These are phyloP conservation scores for Sarcophaga peregrina DNA, from an alignment of 1,140 invertebrate species.

Conservation along the genomic window DNA sequence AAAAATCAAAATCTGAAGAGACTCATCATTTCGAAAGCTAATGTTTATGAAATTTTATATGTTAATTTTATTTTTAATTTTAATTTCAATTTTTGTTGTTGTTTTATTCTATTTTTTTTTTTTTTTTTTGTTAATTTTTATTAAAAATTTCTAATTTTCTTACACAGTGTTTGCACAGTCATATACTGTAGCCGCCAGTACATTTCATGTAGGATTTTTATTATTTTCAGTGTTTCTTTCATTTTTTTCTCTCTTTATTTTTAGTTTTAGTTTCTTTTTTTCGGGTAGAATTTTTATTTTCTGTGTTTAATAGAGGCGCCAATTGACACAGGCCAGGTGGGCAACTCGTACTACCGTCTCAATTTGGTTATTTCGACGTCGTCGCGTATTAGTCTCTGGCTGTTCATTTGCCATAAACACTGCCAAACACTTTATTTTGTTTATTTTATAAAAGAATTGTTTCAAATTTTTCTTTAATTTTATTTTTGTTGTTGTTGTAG, in stretches of 20 bases:
- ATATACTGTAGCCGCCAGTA: background rate
- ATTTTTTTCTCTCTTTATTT: no score
- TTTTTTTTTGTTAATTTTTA: background rate
- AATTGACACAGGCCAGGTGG: constrained; percentile 48
- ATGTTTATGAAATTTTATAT: constrained; percentile 25
- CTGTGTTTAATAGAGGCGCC: constrained; percentile 43
- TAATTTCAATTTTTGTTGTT: no score
- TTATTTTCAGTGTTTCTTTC: no score
- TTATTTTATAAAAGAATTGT: constrained; percentile 1
- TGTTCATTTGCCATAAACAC: constrained; percentile 25
- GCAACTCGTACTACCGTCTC: background rate
- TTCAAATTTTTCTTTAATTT: no score
- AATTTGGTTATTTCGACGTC: background rate
- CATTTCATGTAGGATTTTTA: background rate
- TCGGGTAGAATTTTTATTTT: constrained; percentile 15
- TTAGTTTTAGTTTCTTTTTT: no score
- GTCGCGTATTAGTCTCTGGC: background rate
- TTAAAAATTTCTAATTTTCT: background rate
- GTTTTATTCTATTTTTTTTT: background rate
- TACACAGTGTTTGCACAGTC: background rate
- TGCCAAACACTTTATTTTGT: constrained; percentile 39
- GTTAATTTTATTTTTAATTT: background rate
- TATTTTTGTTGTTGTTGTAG: no score
- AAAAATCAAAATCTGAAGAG: background rate
- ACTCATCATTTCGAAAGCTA: background rate